These are phyloP conservation scores for Andrena haemorrhoa DNA, from an alignment of 2,888 invertebrate species.

Conservation along the genomic window DNA sequence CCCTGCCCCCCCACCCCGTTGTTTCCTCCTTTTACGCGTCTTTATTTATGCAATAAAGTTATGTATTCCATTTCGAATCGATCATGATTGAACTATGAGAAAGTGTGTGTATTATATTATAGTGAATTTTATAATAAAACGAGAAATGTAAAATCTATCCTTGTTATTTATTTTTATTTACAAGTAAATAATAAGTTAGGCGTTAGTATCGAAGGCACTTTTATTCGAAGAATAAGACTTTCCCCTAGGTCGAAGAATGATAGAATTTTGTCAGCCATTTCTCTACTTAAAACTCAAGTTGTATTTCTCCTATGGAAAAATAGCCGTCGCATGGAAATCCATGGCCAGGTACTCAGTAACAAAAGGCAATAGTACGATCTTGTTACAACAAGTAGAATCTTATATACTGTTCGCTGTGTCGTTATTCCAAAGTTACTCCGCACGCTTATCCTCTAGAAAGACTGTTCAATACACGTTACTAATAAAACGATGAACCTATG, in stretches of 20 bases:
- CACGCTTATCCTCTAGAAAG: conserved; percentile 55
- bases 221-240: conserved; percentile 80
- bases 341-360: conserved; percentile 74
- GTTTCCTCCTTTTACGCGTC: conserved; percentile 29
- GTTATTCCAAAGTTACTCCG: conserved; percentile 42
- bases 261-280: conserved; percentile 72
- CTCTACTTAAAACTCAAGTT: conserved; percentile 51
- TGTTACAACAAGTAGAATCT: conserved; percentile 55
- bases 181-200: not conserved
- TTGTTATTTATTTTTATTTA: not conserved
- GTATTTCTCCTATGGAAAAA: conserved; percentile 58
- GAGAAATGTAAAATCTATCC: conserved; percentile 27
- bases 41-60: conserved; percentile 78
- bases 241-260: conserved; percentile 75
- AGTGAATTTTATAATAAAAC: conserved; percentile 76
- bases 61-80: conserved; percentile 72
- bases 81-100: conserved; percentile 70
- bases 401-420: conserved; percentile 42
- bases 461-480: conserved; percentile 35
- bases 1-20: conserved; percentile 46
- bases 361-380: conserved; percentile 57
- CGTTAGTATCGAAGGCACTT: conserved; percentile 79
- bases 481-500: conserved; percentile 53
- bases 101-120: conserved; percentile 67
- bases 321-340: conserved; percentile 68